Evolutionary conservation across 2,888 invertebrate genomes (phyloP), one percentile per base, ranked within the genome.

Genomic region (Mythimna impura): DNA sequence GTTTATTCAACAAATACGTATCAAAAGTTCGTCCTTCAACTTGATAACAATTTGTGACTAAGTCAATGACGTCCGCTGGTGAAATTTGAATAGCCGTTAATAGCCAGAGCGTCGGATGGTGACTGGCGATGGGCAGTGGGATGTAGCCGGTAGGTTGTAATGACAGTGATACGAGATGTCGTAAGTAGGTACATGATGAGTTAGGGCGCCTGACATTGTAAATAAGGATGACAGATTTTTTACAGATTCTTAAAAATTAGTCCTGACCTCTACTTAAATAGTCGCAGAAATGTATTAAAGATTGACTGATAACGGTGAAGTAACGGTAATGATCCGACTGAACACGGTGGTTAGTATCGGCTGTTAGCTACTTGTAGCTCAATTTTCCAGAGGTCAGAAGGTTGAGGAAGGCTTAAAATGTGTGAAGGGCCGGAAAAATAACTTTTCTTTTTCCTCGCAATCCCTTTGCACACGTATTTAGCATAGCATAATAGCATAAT

Each of bases 31-130:
- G 54, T 64, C 62, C 40, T 71, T 60, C 64, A 80, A 55, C 40
- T 61, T 79, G 62, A 71, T 78, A 72, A 72, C 67, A 71, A 50
- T 71, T 64, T 69, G 61, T 75, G 84, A 81, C 80, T 80, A 62
- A 67, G 69, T 67, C 54, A 63, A 71, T 83, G 82, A 85, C 76
- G 85, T 79, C 62, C 43, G 62, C 36, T 36, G 67, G 54, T 72
- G 34, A 79, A 81, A 81, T 85, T 71, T 83, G 81, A 82, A 84
- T 83, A 82, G 52, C 64, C 68, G 61, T 75, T 83, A 83, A 80
- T 81, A 75, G 55, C 57, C 62, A 76, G 65, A 68, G 80, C 72
- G 20, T 47, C 76, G 79, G 80, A 55, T 73, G 66, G 61, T 61
- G 66, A 57, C 72, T 62, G 50, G 62, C 61, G 66, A 64, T 66